Base-by-base conservation (phyloP, 2,888 invertebrate species). In the Cyaniris semiargus region DNA sequence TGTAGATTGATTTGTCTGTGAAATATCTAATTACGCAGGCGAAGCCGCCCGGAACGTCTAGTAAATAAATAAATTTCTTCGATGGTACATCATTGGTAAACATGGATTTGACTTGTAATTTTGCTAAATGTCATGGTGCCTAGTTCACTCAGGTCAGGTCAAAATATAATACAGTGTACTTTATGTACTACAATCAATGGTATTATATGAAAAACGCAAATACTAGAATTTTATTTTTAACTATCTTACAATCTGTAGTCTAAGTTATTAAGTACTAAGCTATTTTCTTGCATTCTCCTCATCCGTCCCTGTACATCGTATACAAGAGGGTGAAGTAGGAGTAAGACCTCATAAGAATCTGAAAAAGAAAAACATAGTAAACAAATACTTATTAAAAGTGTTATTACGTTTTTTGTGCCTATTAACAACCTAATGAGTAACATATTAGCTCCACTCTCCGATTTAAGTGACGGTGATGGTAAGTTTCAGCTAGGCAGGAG, bases 291-390 rank as follows among this genome's bases (percentile, higher is more conserved):
- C 60, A 60, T 60, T 21, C 27, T 15, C 6, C 75, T 83, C 85
- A 89, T 77, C 85, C 85, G 75, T 92, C 86, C 70, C 84, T 91
- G 81, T 91, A 93, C 89, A 94, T 93, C n/a, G 93, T 93, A 82
- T 92, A 93, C 48, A 94, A 85, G 72, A 94, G 86, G 53, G 94
- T 89, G 80, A 93, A 94, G 80, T 93, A 93, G 1, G 94, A 94
- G 80, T 94, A 94, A 1, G 93, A 93, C 80, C 90, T 86, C 77
- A 90, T 89, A 70, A 93, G 83, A 72, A 94, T 94, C 93, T 93
- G 92, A 66, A 92, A 92, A 70, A 77, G 18, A 23, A 27, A 58
- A 70, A 53, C 13, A 66, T 13, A 8, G n/a, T 76, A 60, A 76
- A 44, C n/a, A 2, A 23, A 72, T 56, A 44, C 10, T 7, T 76